Percentiles rank a stretch among this genome's conserved stretches.
These are phyloP conservation scores for Papilio dardanus DNA, from an alignment of 1,140 invertebrate species.

Conservation along the genomic window DNA sequence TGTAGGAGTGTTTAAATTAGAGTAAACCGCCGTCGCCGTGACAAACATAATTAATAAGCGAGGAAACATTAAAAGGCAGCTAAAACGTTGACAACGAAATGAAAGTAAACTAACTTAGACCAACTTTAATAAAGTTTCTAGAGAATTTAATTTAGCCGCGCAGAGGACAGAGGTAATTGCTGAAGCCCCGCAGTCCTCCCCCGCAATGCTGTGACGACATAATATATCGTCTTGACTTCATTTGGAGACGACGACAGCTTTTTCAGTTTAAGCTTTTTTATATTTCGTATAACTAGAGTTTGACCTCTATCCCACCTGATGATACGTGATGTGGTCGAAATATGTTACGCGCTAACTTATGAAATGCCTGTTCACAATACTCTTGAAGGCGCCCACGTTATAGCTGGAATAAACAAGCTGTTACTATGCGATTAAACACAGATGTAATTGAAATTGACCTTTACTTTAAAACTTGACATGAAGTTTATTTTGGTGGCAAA, in stretches of 20 bases:
- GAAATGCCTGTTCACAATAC: no score
- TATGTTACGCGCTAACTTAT: no score
- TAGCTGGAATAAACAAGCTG: not conserved
- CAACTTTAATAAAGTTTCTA: not conserved
- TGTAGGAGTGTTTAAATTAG: not conserved
- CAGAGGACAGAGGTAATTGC: not conserved
- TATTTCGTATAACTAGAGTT: no score
- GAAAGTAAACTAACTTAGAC: not conserved
- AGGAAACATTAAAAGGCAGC: not conserved
- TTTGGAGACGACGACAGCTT: no score
- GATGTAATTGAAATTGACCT: not conserved
- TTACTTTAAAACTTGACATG: no score
- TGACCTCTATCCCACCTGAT: no score
- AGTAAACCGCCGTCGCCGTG: not conserved
- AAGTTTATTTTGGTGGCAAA: no score
- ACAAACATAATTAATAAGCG: not conserved
- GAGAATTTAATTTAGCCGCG: slow-evolving; percentile 1
- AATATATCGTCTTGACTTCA: not conserved
- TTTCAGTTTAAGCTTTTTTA: no score
- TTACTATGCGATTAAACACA: not conserved
- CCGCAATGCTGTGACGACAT: no score
- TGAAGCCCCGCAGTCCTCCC: not conserved
- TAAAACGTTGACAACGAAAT: not conserved
- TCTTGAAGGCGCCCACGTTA: no score
- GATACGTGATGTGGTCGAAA: no score